A percentile compares a stretch with the other conserved stretches of the same genome.
phyloP scores from a whole-genome alignment of 2,888 invertebrate species.

The Nymphalis c-album region DNA sequence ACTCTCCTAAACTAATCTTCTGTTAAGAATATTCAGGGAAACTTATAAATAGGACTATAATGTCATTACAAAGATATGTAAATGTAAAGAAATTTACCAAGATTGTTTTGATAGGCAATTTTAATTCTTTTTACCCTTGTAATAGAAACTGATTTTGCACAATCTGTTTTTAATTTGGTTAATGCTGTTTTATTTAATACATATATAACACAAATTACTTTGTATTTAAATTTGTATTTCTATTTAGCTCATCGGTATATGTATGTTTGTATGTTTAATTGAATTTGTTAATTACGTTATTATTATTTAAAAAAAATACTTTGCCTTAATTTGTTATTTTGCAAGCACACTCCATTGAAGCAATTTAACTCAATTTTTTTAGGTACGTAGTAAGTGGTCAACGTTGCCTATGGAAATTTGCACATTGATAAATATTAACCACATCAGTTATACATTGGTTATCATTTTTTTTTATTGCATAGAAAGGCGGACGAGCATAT shows the following conservation, averaged over 20 bases:
- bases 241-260: background rate
- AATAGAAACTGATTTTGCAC: background rate
- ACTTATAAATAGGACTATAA: background rate
- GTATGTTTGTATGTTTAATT: background rate
- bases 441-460: no score
- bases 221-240: conserved; percentile 19
- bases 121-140: background rate
- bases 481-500: no score
- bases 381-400: no score
- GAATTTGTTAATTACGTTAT: background rate
- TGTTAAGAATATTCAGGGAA: no score
- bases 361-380: no score
- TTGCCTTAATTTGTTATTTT: no score
- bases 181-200: background rate
- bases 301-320: no score
- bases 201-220: conserved; percentile 14
- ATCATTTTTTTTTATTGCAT: no score
- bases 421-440: no score
- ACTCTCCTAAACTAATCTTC: background rate
- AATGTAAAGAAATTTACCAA: background rate
- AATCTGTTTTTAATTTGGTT: background rate
- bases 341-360: no score
- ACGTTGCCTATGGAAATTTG: no score
- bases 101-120: background rate
- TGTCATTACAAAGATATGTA: background rate